Base-by-base conservation (phyloP, 2,113 vertebrate genomes). In the Dermatemys mawii region DNA sequence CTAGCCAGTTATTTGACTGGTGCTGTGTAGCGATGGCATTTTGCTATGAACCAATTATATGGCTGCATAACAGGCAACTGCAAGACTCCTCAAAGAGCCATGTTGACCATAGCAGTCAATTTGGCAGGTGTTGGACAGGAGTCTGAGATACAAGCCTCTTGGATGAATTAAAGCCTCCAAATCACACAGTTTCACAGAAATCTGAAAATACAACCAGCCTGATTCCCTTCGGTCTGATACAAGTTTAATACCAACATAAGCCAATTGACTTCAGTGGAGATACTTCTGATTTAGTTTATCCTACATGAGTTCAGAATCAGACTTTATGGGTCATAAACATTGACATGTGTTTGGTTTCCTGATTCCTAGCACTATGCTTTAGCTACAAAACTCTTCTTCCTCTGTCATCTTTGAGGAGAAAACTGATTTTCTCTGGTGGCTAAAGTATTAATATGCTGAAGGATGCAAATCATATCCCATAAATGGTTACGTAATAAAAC, bases 171-270 rank as follows among this genome's bases (percentile, higher is more conserved):
- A 46, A 0, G 2, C 67, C 29, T 86, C 8, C 1, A 80, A 84
- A 76, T 44, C 2, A 21, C 3, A 2, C 26, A 5, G 0, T 78
- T 7, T 0, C 27, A 17, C 81, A 26, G 51, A 3, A 80, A 53
- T 67, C n/a, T 70, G 50, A 32, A 8, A 11, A 2, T 4, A 5
- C 46, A 14, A 13, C 53, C 53, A 35, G 49, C 73, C 53, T 50
- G 83, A 90, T 1, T 3, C 2, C n/a, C 3, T 1, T 22, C 82
- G 44, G 83, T 82, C 6, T 53, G 85, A 83, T 21, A 83, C 2
- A 1, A 29, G 8, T 17, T 90, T 67, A 53, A 19, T 63, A 83
- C 46, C 16, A 81, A 51, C 4, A 16, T 9, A 79, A 57, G 26
- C 21, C 4, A 70, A 87, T 24, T 51, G 11, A 90, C 78, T 44